Evolutionary conservation across 2,797 vertebrate species (phyloP).

Genomic region (Champsocephalus gunnari): DNA sequence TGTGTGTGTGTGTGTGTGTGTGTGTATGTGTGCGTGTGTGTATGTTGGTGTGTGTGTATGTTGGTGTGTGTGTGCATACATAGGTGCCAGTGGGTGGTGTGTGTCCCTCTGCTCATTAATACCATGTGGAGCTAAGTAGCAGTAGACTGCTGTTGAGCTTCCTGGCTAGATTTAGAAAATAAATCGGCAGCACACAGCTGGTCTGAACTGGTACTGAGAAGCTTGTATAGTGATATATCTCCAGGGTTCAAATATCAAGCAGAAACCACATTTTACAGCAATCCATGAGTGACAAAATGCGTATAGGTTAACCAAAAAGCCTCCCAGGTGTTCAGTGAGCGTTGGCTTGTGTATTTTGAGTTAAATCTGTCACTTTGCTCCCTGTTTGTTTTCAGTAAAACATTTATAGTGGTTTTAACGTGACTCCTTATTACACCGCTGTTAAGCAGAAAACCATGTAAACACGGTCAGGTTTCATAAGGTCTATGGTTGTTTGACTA

Average conservation of each 20-base stretch:
- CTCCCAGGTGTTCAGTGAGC: background rate
- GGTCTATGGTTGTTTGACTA: background rate
- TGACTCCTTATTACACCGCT: constrained; percentile 44
- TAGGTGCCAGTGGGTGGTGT: constrained; percentile 46
- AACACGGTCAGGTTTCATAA: constrained; percentile 6
- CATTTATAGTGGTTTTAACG: constrained; percentile 49
- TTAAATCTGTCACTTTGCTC: constrained; percentile 40
- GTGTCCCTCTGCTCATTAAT: constrained; percentile 73
- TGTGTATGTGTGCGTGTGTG: background rate
- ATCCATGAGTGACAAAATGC: background rate
- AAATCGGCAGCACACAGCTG: constrained; percentile 58
- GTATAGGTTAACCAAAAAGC: constrained; percentile 5
- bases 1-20: background rate
- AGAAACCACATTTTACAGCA: constrained; percentile 19
- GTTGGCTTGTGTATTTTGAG: constrained; percentile 10
- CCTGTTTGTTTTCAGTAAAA: constrained; percentile 44
- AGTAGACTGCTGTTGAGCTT: constrained; percentile 59
- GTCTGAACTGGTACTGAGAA: constrained; percentile 50
- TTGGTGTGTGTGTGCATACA: constrained; percentile 17
- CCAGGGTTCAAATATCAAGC: constrained; percentile 12
- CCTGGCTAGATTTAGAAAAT: constrained; percentile 60
- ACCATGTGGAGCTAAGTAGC: constrained; percentile 65
- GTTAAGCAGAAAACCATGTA: constrained; percentile 29
- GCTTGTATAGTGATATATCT: constrained; percentile 11
- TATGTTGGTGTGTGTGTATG: too few species aligned